These are phyloP conservation scores for Chloroceryle aenea DNA, from an alignment of 2,113 vertebrate genomes.

Conservation along the genomic window DNA sequence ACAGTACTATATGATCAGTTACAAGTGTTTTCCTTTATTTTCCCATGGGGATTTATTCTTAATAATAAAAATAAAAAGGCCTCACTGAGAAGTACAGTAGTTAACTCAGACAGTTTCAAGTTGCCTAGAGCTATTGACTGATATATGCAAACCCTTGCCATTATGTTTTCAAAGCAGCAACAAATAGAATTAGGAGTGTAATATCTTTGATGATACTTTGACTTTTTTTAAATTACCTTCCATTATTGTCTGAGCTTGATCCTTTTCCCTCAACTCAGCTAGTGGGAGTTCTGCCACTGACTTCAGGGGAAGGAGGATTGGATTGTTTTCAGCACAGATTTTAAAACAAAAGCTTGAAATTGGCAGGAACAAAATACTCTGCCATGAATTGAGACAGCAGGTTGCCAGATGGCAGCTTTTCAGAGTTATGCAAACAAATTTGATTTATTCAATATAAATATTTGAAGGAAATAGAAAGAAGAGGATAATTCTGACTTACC, in stretches of 20 bases:
- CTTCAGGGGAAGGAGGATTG: slow-evolving; percentile 47
- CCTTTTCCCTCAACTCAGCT: slow-evolving; percentile 26
- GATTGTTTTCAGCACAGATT: slow-evolving; percentile 53
- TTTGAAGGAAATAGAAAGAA: slow-evolving; percentile 16
- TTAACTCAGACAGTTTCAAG: slow-evolving; percentile 32
- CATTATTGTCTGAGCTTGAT: slow-evolving; percentile 42
- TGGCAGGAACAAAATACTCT: slow-evolving; percentile 37
- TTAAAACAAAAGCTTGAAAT: slow-evolving; percentile 61
- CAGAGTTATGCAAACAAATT: slow-evolving; percentile 55
- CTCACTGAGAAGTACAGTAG: slow-evolving; percentile 13
- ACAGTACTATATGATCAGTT: neutral
- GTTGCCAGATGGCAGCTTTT: slow-evolving; percentile 62
- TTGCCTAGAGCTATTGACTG: slow-evolving; percentile 49
- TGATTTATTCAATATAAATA: slow-evolving; percentile 53
- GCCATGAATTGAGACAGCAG: slow-evolving; percentile 14
- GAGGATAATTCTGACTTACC: neutral
- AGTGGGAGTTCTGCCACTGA: slow-evolving; percentile 51
- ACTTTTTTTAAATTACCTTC: slow-evolving; percentile 37
- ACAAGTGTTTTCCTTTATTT: slow-evolving; percentile 33
- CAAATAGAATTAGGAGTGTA: slow-evolving; percentile 45
- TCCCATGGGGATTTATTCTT: slow-evolving; percentile 13
- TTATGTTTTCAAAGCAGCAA: slow-evolving; percentile 46
- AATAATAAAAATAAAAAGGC: neutral
- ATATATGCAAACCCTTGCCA: slow-evolving; percentile 48
- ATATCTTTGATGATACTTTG: slow-evolving; percentile 56